Evolutionary conservation across 2,797 vertebrate genomes (phyloP), one percentile per base, ranked within the genome.

Genomic region (Lacerta viridis): DNA sequence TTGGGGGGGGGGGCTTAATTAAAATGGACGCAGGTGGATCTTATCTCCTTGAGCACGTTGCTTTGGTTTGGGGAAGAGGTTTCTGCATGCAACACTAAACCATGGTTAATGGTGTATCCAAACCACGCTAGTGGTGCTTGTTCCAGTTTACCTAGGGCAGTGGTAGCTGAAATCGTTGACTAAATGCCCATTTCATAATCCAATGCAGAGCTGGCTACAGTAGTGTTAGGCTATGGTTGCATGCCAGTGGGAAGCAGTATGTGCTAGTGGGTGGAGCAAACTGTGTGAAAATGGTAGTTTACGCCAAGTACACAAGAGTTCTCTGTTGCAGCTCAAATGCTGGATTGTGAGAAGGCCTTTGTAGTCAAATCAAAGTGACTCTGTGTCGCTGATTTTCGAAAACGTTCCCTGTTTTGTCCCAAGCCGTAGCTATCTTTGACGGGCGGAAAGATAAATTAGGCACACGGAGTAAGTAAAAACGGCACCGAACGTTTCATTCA

Each of bases 341-440:
- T 61, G 59, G 59, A 61, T 61, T 61, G 59, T 23, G 59, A 23
- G 59, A 7, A 23, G 20, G 17, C 59, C 17, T 23, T 18, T 61
- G 20, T 61, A 3, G 46, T 29, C 50, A 18, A 15, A 25, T 64
- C 0, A 80, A 85, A 88, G 68, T 2, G 69, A 9, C 86, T 55
- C 68, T 74, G 79, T 1, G 50, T 2, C 79, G 43, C 89, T 41
- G 2, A 71, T 15, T 6, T 0, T 83, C 0, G 1, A 4, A 0
- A 1, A 0, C 0, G 82, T 80, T 0, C 50, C 50, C 43, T 78
- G 8, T 2, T 80, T 15, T 5, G 0, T 43, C 39, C 29, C 2
- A 17, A 41, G 3, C 69, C 43, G 17, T 2, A 66, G 20, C 59
- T 0, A 0, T 71, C 92, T 90, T 89, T 29, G 72, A 29, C 43